These are phyloP conservation scores for Plutella xylostella DNA, from an alignment of 2,888 invertebrate genomes.

Conservation along the genomic window DNA sequence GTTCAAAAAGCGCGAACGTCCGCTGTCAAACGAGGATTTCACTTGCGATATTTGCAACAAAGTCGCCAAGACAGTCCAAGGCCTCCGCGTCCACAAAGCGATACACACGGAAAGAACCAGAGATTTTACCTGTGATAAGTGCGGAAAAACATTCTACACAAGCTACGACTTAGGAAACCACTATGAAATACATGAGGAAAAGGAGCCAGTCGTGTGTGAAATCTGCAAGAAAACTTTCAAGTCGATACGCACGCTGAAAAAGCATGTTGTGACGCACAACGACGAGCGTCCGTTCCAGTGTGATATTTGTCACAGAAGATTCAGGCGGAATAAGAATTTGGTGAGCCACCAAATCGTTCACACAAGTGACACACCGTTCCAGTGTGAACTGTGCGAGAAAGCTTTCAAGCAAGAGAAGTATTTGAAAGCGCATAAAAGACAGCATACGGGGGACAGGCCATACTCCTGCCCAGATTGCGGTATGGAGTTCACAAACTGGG, in stretches of 20 bases:
- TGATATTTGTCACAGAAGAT: constrained; percentile 10
- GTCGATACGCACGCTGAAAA: neutral
- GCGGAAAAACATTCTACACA: constrained; percentile 14
- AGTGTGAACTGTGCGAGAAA: constrained; percentile 74
- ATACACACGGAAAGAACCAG: constrained; percentile 43
- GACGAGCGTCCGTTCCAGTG: constrained; percentile 8
- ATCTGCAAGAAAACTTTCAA: constrained; percentile 8
- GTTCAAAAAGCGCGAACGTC: constrained; percentile 2
- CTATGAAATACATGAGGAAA: constrained; percentile 8
- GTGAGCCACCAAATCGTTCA: constrained; percentile 74
- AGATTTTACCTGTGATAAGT: constrained; percentile 14
- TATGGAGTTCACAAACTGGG: constrained; percentile 73
- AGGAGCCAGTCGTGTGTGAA: constrained; percentile 9
- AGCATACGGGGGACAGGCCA: constrained; percentile 71
- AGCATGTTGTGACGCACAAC: constrained; percentile 7
- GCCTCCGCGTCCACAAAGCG: constrained; percentile 44
- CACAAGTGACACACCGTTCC: constrained; percentile 75
- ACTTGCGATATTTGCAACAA: constrained; percentile 12
- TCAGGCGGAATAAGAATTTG: constrained; percentile 71
- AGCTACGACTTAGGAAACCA: constrained; percentile 5
- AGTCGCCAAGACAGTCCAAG: neutral
- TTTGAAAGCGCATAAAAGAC: constrained; percentile 70
- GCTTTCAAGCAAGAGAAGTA: constrained; percentile 74
- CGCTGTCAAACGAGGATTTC: constrained; percentile 10
- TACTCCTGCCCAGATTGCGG: constrained; percentile 74